Evolutionary conservation across 2,797 vertebrate genomes (phyloP).

Genomic region (Vipera latastei): DNA sequence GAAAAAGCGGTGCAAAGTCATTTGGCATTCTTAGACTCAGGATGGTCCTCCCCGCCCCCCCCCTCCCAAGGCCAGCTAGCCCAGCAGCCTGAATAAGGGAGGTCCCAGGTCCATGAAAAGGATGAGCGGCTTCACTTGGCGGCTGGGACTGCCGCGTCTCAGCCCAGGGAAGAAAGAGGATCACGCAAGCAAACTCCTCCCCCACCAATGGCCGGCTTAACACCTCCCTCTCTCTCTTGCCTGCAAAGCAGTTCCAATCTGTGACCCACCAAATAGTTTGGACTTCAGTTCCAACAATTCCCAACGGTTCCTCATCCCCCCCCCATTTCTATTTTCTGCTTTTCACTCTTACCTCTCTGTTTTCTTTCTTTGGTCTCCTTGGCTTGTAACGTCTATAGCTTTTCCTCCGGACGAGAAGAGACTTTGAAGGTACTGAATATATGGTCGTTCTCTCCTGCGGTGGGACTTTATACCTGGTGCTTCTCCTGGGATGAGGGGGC

Average conservation of each 20-base stretch:
- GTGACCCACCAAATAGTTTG: not conserved
- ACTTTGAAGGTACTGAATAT: conserved; percentile 36
- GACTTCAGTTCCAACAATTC: not conserved
- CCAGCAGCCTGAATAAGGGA: not conserved
- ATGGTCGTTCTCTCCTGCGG: not conserved
- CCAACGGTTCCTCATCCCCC: not conserved
- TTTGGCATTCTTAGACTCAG: not conserved
- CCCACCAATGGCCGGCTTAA: not conserved
- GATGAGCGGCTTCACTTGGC: not conserved
- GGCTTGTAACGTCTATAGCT: conserved; percentile 77
- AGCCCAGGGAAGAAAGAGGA: not conserved
- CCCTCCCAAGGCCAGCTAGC: not conserved
- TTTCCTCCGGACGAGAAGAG: conserved; percentile 63
- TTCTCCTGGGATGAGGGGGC: not conserved
- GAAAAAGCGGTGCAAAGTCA: not conserved
- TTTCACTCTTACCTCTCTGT: not conserved
- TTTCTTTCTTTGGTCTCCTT: not conserved
- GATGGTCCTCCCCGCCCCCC: not conserved
- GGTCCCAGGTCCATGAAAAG: not conserved
- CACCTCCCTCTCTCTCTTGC: not conserved
- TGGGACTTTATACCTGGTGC: not conserved
- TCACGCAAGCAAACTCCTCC: not conserved
- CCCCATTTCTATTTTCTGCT: not conserved
- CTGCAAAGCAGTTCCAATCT: not conserved
- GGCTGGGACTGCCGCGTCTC: not conserved